Evolutionary conservation across 2,888 invertebrate species (phyloP), one percentile per base, ranked within the genome.

Genomic region (Caenorhabditis drosophilae): DNA sequence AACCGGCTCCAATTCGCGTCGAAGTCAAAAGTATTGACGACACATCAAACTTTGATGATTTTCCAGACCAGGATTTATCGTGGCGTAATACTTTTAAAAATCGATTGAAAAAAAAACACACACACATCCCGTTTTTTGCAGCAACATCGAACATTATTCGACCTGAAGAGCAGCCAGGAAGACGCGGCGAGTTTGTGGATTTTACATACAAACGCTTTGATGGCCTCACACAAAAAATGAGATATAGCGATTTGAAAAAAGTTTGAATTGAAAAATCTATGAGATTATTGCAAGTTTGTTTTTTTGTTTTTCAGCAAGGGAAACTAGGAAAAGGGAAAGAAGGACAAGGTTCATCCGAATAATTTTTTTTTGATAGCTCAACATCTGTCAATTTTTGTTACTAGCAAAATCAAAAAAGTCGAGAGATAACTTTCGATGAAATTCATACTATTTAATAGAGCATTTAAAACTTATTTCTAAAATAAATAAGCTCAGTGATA

Each of bases 181-280:
- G 73, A 25, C 68, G 71, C 20, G 97, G 97, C 93, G 97, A 98
- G 78, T 99, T 99, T 86, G 95, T 98, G 84, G 98, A 99, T 88
- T 99, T 98, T 87, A 99, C 98, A 67, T 99, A 96, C 88, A 96
- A 97, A 86, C 89, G 98, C 78, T 99, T 99, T 87, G 97, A 99
- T 87, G 96, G 94, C 26, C 88, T 95, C 72, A 94, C 94, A 50
- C 73, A 73, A 38, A 73, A 70, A 26, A 69, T 61, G 60, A 66
- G 73, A 7, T 71, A 67, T 46, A 67, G 66, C 47, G 70, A 67
- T 15, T 42, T 61, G 53, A 67, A 67, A 20, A 67, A 67, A 49
- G 64, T 66, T 12, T 31, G 46, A 26, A 15, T 38, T 6, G 44
- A 11, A 7, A 11, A 44, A 44, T 26, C n/a, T n/a, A n/a, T n/a